Conservation (phyloP, 2,888 invertebrate species). For the Hydraecia micacea region DNA sequence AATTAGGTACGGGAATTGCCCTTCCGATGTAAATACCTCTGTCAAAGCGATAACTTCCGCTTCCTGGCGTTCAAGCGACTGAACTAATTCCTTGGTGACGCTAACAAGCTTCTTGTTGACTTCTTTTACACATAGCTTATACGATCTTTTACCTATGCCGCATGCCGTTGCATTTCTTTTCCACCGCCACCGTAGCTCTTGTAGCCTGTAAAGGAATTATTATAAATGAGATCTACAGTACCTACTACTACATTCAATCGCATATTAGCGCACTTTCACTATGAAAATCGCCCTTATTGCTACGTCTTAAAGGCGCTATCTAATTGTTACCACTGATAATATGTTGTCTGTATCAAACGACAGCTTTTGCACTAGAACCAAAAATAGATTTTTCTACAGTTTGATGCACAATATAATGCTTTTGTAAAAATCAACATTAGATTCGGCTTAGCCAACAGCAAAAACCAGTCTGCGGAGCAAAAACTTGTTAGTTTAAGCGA, state of each 20-base stretch:
- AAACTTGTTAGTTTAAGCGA: background rate
- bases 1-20: too few species aligned
- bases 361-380: background rate
- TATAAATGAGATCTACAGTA: background rate
- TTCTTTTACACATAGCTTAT: constrained; percentile 74
- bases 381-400: background rate
- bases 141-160: constrained; percentile 62
- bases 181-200: constrained; percentile 70
- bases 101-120: constrained; percentile 72
- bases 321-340: background rate
- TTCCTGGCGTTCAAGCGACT: constrained; percentile 72
- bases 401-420: background rate
- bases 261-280: background rate
- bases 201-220: constrained; percentile 70
- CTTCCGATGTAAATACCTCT: constrained; percentile 64
- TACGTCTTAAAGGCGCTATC: background rate
- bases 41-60: constrained; percentile 72
- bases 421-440: background rate
- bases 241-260: background rate
- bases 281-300: background rate
- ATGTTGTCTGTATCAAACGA: background rate
- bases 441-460: background rate
- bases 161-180: constrained; percentile 70
- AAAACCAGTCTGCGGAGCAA: background rate
- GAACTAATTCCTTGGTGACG: constrained; percentile 77